A percentile compares a stretch with the other conserved stretches of the same genome.
These are phyloP conservation scores for Neotoxoptera formosana DNA, from an alignment of 1,140 invertebrate genomes.

Conservation along the genomic window DNA sequence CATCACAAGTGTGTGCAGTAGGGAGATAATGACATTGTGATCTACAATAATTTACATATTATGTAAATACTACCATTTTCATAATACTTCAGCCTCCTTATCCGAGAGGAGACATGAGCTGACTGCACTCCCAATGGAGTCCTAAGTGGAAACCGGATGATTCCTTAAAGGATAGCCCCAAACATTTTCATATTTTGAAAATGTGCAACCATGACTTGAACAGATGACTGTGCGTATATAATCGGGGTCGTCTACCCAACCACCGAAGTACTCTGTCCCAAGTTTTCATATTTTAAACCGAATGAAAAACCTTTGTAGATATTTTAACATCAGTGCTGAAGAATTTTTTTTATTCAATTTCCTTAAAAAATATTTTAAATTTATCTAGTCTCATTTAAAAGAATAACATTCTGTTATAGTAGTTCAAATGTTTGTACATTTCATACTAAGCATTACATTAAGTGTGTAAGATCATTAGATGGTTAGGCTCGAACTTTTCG, in stretches of 20 bases:
- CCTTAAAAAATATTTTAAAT: not conserved
- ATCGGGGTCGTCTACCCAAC: not conserved
- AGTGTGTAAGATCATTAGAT: not conserved
- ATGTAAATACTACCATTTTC: not conserved
- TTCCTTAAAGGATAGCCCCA: no score
- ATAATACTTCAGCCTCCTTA: not conserved
- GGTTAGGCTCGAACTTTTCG: not conserved
- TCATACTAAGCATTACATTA: not conserved
- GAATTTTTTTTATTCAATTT: slow-evolving; percentile 11
- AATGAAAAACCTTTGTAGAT: not conserved
- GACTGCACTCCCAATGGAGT: not conserved
- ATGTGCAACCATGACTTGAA: no score
- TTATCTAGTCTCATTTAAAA: not conserved
- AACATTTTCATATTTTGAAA: not conserved
- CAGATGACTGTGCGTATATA: not conserved
- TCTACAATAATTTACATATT: not conserved
- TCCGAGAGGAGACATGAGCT: not conserved
- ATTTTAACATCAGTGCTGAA: not conserved
- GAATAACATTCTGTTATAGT: not conserved
- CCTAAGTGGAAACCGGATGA: no score
- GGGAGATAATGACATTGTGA: not conserved
- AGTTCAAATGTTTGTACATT: not conserved
- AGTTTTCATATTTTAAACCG: not conserved
- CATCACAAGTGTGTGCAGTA: not conserved
- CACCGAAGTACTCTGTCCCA: not conserved